Conservation (phyloP, 2,113 vertebrate species). For the Microcebus lehilahytsara region DNA sequence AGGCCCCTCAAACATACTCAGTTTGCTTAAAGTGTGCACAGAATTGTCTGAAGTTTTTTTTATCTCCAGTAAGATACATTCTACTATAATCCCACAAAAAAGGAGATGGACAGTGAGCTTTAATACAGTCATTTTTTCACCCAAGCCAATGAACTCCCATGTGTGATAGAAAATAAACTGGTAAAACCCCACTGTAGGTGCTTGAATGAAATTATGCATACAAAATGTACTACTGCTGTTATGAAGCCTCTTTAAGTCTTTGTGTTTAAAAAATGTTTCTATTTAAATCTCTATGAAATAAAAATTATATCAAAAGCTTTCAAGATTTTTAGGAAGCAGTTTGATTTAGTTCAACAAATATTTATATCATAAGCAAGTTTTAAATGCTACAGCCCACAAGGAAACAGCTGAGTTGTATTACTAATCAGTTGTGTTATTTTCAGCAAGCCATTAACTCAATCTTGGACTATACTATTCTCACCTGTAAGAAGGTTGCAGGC, state of each 20-base stretch:
- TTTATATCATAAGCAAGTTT: not conserved
- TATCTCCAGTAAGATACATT: not conserved
- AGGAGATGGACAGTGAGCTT: not conserved
- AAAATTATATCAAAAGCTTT: not conserved
- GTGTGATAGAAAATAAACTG: not conserved
- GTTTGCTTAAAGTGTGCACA: not conserved
- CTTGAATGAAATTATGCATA: not conserved
- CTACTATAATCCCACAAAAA: not conserved
- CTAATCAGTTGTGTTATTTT: not conserved
- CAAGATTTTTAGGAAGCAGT: not conserved
- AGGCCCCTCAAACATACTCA: not conserved
- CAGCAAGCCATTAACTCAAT: not conserved
- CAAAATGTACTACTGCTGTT: not conserved
- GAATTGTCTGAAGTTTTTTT: not conserved
- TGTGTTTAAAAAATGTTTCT: conserved; percentile 2
- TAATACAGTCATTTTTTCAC: not conserved
- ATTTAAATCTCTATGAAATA: conserved; percentile 7
- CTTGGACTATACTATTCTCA: not conserved
- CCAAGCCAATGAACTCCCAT: not conserved
- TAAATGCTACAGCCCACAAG: not conserved
- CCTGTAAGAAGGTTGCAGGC: not conserved
- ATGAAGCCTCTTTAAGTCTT: not conserved
- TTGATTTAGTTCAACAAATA: not conserved
- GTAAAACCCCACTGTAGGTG: not conserved
- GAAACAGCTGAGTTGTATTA: not conserved